phyloP scores from a whole-genome alignment of 1,140 invertebrate genomes.

The Drosophila cardini region DNA sequence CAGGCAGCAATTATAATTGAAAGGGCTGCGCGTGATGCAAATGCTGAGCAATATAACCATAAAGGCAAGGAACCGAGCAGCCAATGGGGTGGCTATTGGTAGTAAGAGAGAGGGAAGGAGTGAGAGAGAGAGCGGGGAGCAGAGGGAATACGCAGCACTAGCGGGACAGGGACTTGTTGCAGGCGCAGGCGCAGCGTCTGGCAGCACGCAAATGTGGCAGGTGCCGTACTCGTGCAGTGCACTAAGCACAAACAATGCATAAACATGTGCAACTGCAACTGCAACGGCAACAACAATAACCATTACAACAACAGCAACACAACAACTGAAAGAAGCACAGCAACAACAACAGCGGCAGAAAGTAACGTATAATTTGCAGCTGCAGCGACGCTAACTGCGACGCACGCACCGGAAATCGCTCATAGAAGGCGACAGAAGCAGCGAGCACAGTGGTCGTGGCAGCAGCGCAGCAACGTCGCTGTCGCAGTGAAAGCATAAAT shows the following conservation, averaged over 20 bases:
- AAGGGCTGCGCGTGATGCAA: conserved; percentile 80
- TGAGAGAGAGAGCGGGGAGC: background rate
- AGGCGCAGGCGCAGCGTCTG: conserved; percentile 61
- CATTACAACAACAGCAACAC: conserved; percentile 3
- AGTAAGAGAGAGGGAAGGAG: background rate
- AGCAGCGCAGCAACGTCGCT: conserved; percentile 8
- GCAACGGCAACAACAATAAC: conserved; percentile 40
- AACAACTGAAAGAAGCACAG: conserved; percentile 37
- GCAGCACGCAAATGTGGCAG: conserved; percentile 48
- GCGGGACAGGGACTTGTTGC: conserved; percentile 5
- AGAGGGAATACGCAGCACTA: too few species aligned
- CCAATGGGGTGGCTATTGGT: background rate
- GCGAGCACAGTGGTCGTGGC: background rate
- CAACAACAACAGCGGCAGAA: conserved; percentile 1
- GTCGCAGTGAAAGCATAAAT: conserved; percentile 39
- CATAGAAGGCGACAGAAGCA: conserved; percentile 56
- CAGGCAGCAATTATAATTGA: conserved; percentile 78
- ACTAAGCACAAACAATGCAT: background rate
- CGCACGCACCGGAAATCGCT: conserved; percentile 80
- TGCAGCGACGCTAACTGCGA: conserved; percentile 44
- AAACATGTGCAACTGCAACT: conserved; percentile 27
- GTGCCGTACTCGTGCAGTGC: conserved; percentile 33
- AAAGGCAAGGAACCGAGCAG: conserved; percentile 1
- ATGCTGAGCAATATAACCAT: conserved; percentile 54
- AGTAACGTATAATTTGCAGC: conserved; percentile 70